Conservation (phyloP, 1,140 invertebrate species). For the Aphidius ervi region DNA sequence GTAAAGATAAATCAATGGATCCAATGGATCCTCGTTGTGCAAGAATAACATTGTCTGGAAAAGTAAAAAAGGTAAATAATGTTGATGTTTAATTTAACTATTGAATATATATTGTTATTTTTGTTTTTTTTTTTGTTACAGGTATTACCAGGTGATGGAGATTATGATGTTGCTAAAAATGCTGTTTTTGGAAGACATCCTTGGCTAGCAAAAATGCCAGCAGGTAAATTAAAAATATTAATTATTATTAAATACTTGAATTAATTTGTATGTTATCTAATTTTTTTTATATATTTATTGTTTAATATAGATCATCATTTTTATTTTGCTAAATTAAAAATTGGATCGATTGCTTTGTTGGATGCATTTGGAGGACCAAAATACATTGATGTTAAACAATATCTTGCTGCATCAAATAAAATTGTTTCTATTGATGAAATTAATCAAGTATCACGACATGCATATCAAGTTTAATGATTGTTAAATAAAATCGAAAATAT, state of each 20-base stretch:
- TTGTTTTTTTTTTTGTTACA: slow-evolving; percentile 37
- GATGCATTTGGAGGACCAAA: slow-evolving; percentile 76
- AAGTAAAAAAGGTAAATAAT: slow-evolving; percentile 58
- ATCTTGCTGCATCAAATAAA: slow-evolving; percentile 40
- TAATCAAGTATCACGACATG: too few species aligned
- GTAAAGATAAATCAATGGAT: slow-evolving; percentile 61
- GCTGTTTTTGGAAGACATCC: slow-evolving; percentile 70
- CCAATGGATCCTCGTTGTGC: slow-evolving; percentile 79
- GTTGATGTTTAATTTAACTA: slow-evolving; percentile 18
- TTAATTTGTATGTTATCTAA: slow-evolving; percentile 14
- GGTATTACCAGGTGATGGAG: slow-evolving; percentile 57
- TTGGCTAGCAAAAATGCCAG: slow-evolving; percentile 60
- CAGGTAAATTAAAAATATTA: slow-evolving; percentile 43
- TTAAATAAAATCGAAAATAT: too few species aligned
- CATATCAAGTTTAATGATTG: too few species aligned
- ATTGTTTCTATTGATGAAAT: too few species aligned
- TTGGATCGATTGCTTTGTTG: slow-evolving; percentile 65
- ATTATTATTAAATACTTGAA: not conserved
- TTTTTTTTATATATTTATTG: slow-evolving; percentile 20
- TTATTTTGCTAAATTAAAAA: slow-evolving; percentile 70
- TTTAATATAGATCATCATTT: slow-evolving; percentile 64
- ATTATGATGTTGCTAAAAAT: slow-evolving; percentile 59
- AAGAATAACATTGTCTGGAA: slow-evolving; percentile 67
- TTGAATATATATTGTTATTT: slow-evolving; percentile 17
- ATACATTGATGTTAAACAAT: slow-evolving; percentile 60